These are phyloP conservation scores for Belonocnema kinseyi DNA, from an alignment of 1,140 invertebrate genomes.

Conservation along the genomic window DNA sequence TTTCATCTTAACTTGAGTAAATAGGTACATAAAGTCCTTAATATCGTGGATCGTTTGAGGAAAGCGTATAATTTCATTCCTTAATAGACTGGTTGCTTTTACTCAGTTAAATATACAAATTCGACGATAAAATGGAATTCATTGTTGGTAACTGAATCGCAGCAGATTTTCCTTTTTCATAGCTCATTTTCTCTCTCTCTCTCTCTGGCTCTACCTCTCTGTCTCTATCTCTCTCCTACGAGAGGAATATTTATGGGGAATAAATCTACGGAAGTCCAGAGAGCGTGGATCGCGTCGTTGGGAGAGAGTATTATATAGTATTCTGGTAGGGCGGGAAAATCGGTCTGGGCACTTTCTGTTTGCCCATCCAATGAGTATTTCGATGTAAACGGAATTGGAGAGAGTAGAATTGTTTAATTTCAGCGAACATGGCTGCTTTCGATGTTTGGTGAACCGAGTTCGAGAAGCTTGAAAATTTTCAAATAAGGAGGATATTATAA, in stretches of 20 bases:
- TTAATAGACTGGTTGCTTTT: slow-evolving; percentile 21
- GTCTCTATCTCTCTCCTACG: not conserved
- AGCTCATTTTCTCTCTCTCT: too few relatives aligned
- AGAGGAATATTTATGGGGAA: slow-evolving; percentile 39
- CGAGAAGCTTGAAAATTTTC: not conserved
- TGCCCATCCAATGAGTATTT: slow-evolving; percentile 54
- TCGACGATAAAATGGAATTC: slow-evolving; percentile 25
- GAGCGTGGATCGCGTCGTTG: slow-evolving; percentile 16
- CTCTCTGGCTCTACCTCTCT: too few relatives aligned
- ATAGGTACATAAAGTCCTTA: not conserved
- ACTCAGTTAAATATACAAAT: slow-evolving; percentile 26
- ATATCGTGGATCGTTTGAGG: not conserved
- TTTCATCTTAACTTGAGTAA: not conserved
- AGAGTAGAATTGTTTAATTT: slow-evolving; percentile 58
- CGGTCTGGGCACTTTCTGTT: slow-evolving; percentile 51
- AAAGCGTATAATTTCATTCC: slow-evolving; percentile 2
- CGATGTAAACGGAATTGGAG: slow-evolving; percentile 54
- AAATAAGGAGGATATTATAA: not conserved
- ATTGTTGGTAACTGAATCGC: slow-evolving; percentile 28
- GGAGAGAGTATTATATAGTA: slow-evolving; percentile 23
- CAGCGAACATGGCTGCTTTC: slow-evolving; percentile 49
- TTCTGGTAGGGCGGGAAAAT: slow-evolving; percentile 34
- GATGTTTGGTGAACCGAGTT: slow-evolving; percentile 35
- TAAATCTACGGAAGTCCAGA: slow-evolving; percentile 40
- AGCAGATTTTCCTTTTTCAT: slow-evolving; percentile 20